Evolutionary conservation across 2,888 invertebrate species (phyloP), one percentile per base, ranked within the genome.

Genomic region (Microplitis deprimator): DNA sequence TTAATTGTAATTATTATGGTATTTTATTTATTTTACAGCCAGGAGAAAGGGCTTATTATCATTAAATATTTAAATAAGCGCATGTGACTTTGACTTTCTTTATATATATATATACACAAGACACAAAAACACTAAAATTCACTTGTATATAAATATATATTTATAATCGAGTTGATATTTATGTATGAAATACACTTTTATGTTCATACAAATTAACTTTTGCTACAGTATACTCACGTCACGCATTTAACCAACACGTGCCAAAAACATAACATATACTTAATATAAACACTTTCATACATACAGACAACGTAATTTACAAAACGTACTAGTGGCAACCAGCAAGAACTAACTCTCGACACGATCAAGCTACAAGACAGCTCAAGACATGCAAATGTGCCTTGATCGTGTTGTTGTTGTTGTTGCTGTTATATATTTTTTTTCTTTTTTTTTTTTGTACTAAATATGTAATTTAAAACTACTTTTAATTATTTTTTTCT

Each of bases 31-130:
- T 87, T 88, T 86, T 88, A 87, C 88, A 88, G 87, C 87, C 85
- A 89, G 88, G 88, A 89, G 89, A 84, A 88, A 88, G 89, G 87
- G 89, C 88, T 88, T 89, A 78, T 83, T 75, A 83, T 85, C 83
- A 85, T 85, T 81, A 80, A 84, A 16, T 20, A 62, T 16, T 20
- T 16, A 62, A 62, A 62, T 62, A 6, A 86, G 81, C 81, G 87
- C 87, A 87, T 88, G 88, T 78, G 82, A 86, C 72, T 81, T 79
- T 79, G 73, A 80, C 73, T 79, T 81, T 82, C 84, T 84, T 85
- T 81, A 81, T 83, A 84, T 79, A 83, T 83, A 79, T 82, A 80
- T 81, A 83, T 81, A 82, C 81, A 50, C 73, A 81, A 81, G 79
- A 70, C 68, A 79, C 78, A 77, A 75, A 77, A 81, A 79, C 75